Base-by-base conservation (phyloP, 2,113 vertebrate species). In the Psephotus haematonotus region DNA sequence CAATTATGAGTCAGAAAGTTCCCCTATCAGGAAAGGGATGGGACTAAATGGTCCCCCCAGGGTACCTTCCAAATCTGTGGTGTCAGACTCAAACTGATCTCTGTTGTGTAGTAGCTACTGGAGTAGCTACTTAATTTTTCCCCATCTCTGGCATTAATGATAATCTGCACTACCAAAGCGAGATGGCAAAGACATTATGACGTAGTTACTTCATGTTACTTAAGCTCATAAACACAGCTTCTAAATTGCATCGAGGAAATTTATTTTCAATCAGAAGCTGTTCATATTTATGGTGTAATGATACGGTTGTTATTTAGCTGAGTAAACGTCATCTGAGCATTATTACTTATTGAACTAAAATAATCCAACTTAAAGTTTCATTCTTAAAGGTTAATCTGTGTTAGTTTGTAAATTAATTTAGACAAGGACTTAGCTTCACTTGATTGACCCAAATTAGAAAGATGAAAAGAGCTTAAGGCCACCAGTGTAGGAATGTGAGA, bases 321-420 rank as follows among this genome's bases (percentile, higher is more conserved):
- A 76, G 72, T 85, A 39, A 90, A 94, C 69, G 14, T 93, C 53
- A 92, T 13, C 57, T 95, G 52, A 25, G 17, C 16, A 10, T 85
- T 94, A 92, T 53, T 95, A 37, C 31, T 76, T 65, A 85, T 50
- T 82, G 75, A 90, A 86, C 59, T 85, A 59, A 65, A 81, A 84
- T 92, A 80, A 78, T 41, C 11, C 71, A 65, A 64, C 43, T n/a
- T 87, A 18, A 71, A 74, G 59, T 74, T 94, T 72, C 11, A 5
- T 71, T n/a, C 33, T 88, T 82, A 89, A 90, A 93, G 52, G 53
- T 92, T 94, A 82, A 84, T 94, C 60, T 93, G 23, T 60, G 13
- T 82, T 81, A 88, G 19, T 79, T 96, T 92, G 82, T 78, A 82
- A 94, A 93, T 86, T 87, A 92, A 93, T 87, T 93, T 91, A 65